Conservation (phyloP, 2,113 vertebrate genomes). For the Sphyrna mokarran region DNA sequence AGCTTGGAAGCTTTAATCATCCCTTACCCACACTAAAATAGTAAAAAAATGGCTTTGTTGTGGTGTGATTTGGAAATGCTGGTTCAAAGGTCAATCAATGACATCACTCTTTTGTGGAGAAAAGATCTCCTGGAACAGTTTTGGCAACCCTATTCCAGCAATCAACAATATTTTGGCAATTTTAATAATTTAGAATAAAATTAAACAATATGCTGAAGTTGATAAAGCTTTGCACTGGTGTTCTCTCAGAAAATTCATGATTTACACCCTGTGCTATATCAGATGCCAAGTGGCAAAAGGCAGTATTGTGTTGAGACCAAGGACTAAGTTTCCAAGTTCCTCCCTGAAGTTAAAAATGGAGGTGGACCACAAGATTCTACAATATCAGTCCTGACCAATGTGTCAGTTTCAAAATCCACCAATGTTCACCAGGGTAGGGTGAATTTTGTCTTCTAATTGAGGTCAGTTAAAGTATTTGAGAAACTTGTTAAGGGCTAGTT, state of each 20-base stretch:
- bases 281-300: neutral
- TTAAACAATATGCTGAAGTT: neutral
- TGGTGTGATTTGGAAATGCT: no score
- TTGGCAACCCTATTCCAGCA: neutral
- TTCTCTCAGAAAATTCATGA: neutral
- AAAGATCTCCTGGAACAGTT: no score
- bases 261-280: neutral
- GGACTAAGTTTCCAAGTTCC: neutral
- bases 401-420: no score
- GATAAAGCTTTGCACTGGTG: neutral
- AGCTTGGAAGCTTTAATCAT: neutral
- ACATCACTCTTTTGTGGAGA: no score
- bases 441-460: neutral
- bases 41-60: no score
- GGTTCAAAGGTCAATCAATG: no score
- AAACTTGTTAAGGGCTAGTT: neutral
- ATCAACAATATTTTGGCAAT: neutral
- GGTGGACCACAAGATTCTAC: neutral
- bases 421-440: neutral
- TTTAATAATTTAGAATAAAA: neutral
- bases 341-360: neutral
- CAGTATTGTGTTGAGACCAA: neutral
- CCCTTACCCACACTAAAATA: no score
- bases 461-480: no score
- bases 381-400: neutral